Evolutionary conservation across 2,113 vertebrate genomes (phyloP), one percentile per base, ranked within the genome.

Genomic region (Seriola dumerili): DNA sequence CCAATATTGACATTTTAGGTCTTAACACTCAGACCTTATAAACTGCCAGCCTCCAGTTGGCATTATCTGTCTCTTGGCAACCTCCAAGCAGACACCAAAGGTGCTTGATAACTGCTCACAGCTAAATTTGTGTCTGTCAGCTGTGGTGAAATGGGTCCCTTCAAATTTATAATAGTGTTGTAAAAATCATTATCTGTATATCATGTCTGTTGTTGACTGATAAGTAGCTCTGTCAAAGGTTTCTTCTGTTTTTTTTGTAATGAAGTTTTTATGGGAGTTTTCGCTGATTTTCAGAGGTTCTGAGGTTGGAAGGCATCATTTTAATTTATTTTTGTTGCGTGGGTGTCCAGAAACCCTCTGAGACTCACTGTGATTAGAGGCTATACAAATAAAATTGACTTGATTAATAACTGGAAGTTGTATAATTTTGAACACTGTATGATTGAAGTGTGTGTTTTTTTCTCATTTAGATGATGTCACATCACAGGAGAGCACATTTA

Each of bases 1-100:
- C 65, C 91, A 59, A 70, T 89, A 85, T 90, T 92, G 93, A 88
- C 92, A 88, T 91, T 89, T 92, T 87, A 78, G 84, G 85, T 87
- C 87, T 84, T 83, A 81, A 85, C 76, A 80, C 57, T 80, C 42
- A 83, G 85, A 83, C 85, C 83, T 83, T 72, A 87, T 89, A 89
- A 93, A 92, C 89, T 78, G 82, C 80, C 85, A 90, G 84, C 83
- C 70, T 88, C 65, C 61, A 72, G 75, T 88, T 91, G 77, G 85
- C 64, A 85, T 91, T 86, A 80, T 85, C 64, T 42, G 71, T 89
- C 66, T 87, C 89, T 81, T 80, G 89, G 87, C 90, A 94, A 88
- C 87, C 75, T 77, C 34, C 9, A 19, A 59, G 58, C 72, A 23
- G 40, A 62, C 17, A 25, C 73, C 72, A 65, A 78, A 88, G 81